Evolutionary conservation across 2,113 vertebrate species (phyloP).

Genomic region (Cynoglossus semilaevis): DNA sequence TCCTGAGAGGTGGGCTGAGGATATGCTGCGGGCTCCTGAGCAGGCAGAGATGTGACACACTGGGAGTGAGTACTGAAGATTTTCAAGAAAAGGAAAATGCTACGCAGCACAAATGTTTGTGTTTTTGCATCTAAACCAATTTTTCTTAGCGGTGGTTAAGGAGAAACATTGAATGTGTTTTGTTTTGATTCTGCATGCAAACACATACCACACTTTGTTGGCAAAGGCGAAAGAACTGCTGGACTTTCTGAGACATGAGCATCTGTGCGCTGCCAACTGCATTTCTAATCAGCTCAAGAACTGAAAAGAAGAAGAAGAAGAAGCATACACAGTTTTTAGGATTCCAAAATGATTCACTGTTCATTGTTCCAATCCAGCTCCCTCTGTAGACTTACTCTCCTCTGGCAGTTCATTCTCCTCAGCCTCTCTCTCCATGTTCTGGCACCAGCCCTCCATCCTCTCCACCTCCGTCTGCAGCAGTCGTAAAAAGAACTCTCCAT

Average conservation of each 20-base stretch:
- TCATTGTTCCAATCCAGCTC: not conserved
- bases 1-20: conserved; percentile 96
- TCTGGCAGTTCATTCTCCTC: conserved; percentile 94
- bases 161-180: conserved; percentile 6
- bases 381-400: conserved; percentile 82
- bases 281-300: conserved; percentile 93
- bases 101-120: not conserved
- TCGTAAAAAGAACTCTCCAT: conserved; percentile 95
- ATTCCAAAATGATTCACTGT: conserved; percentile 11
- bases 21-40: conserved; percentile 90
- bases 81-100: not conserved
- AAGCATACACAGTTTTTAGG: conserved; percentile 9
- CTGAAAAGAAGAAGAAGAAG: conserved; percentile 65
- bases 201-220: conserved; percentile 94
- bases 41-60: not conserved
- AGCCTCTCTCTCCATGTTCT: conserved; percentile 94
- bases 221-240: conserved; percentile 98
- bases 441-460: conserved; percentile 97
- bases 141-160: conserved; percentile 5
- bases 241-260: conserved; percentile 97
- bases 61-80: not conserved
- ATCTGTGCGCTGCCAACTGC: conserved; percentile 95
- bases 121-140: conserved; percentile 1
- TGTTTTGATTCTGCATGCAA: too few species aligned
- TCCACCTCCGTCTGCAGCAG: conserved; percentile 94